A percentile compares a stretch with the other conserved stretches of the same genome.
phyloP scores from a whole-genome alignment of 2,888 invertebrate genomes.

The Acanthosepion esculentum region DNA sequence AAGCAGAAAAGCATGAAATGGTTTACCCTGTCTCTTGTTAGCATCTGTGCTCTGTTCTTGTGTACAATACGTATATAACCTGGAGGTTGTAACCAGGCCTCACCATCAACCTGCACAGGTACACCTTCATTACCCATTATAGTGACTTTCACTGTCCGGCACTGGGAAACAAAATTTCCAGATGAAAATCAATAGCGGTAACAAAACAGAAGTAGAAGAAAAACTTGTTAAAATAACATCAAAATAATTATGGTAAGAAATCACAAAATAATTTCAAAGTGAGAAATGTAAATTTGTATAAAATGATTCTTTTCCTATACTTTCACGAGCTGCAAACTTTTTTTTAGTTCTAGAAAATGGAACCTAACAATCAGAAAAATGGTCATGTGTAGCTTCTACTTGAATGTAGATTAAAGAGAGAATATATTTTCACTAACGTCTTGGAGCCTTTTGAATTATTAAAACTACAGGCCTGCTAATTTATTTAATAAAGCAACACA shows the following conservation, averaged over 20 bases:
- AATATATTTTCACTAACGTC: too few relatives aligned
- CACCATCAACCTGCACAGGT: slow-evolving; percentile 96
- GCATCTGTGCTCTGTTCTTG: slow-evolving; percentile 97
- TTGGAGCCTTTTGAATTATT: too few relatives aligned
- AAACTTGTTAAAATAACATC: not conserved
- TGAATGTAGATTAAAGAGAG: too few relatives aligned
- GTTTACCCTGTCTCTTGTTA: slow-evolving; percentile 87
- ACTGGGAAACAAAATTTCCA: slow-evolving; percentile 74
- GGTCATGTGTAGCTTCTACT: too few relatives aligned
- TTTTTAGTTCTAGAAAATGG: too few relatives aligned
- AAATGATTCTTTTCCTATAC: too few relatives aligned
- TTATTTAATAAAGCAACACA: too few relatives aligned
- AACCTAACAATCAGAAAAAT: too few relatives aligned
- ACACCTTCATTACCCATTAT: slow-evolving; percentile 91
- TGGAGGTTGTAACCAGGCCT: slow-evolving; percentile 98
- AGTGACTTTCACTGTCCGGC: slow-evolving; percentile 95
- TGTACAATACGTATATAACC: slow-evolving; percentile 96
- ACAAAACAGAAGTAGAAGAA: not conserved
- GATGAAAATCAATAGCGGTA: not conserved
- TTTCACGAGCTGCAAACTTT: too few relatives aligned
- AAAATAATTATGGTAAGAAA: not conserved
- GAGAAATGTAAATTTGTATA: too few relatives aligned
- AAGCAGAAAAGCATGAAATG: not conserved
- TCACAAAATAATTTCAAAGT: not conserved
- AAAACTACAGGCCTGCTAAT: too few relatives aligned